Evolutionary conservation across 2,797 vertebrate species (phyloP).

Genomic region (Gambusia yucatana): DNA sequence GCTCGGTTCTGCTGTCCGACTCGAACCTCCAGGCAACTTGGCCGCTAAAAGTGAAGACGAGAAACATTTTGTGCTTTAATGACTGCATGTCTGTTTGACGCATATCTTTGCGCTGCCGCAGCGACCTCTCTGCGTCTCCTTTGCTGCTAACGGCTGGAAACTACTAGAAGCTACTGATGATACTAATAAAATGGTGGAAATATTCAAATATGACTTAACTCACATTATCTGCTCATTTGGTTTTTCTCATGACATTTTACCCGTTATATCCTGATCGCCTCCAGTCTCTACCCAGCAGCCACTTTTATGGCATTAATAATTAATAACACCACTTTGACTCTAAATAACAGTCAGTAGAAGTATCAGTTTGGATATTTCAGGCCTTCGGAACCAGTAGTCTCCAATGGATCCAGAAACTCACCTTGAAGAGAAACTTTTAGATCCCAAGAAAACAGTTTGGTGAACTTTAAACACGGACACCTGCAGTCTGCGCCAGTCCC

Average conservation of each 20-base stretch:
- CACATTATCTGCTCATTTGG: neutral
- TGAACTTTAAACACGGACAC: conserved; percentile 4
- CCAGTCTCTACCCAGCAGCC: neutral
- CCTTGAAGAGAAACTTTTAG: conserved; percentile 27
- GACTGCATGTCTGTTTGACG: no score
- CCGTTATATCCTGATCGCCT: neutral
- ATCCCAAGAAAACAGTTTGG: neutral
- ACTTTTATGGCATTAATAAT: neutral
- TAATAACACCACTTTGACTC: neutral
- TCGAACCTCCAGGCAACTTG: neutral
- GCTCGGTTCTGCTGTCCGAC: neutral
- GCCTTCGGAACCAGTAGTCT: neutral
- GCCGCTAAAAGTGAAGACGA: neutral
- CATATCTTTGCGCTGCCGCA: no score
- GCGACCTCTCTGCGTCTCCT: no score
- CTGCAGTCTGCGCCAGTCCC: conserved; percentile 31
- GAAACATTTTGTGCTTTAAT: neutral
- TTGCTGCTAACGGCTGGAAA: neutral
- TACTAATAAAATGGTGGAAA: no score
- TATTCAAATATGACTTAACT: neutral
- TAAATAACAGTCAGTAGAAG: neutral
- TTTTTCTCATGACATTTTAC: neutral
- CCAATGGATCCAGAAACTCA: conserved; percentile 29
- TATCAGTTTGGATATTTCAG: neutral
- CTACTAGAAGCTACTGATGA: neutral